A percentile compares a stretch with the other conserved stretches of the same genome.
Conservation (phyloP, 1,140 invertebrate genomes). For the Drosophila orena region DNA sequence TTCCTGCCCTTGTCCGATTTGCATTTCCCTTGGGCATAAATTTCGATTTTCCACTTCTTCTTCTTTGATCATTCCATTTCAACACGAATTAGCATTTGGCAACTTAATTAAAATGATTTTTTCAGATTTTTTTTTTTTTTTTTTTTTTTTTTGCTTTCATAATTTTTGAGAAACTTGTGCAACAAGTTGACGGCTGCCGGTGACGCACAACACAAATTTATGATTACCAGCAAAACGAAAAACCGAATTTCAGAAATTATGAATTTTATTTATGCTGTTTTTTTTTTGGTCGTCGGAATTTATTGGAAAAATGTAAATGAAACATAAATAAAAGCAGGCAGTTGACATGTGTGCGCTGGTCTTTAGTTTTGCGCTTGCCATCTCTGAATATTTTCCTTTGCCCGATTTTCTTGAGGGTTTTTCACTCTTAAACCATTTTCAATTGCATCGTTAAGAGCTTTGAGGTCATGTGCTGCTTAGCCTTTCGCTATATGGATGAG, state of each 20-base stretch:
- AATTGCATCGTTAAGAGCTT: constrained; percentile 69
- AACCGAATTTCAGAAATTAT: constrained; percentile 63
- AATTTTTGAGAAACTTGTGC: constrained; percentile 34
- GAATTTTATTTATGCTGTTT: constrained; percentile 52
- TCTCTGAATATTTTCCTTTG: background rate
- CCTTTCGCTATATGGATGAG: constrained; percentile 17
- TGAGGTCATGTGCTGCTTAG: constrained; percentile 48
- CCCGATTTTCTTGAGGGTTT: constrained; percentile 12
- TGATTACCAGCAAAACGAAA: constrained; percentile 60
- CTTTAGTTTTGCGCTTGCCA: constrained; percentile 10
- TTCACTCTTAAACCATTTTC: constrained; percentile 53
- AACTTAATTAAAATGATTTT: constrained; percentile 55
- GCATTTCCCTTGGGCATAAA: constrained; percentile 45
- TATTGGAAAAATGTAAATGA: constrained; percentile 79
- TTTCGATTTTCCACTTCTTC: constrained; percentile 32
- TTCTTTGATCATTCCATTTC: constrained; percentile 55
- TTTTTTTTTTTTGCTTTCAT: background rate
- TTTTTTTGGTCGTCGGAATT: constrained; percentile 42
- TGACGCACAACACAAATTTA: constrained; percentile 76
- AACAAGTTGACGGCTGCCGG: constrained; percentile 78
- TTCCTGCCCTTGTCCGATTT: constrained; percentile 22
- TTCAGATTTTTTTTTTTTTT: background rate
- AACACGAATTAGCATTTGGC: constrained; percentile 62
- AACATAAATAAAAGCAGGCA: constrained; percentile 66
- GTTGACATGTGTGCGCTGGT: constrained; percentile 30